Base-by-base conservation (phyloP, 2,888 invertebrate genomes). In the Agrotis ipsilon region DNA sequence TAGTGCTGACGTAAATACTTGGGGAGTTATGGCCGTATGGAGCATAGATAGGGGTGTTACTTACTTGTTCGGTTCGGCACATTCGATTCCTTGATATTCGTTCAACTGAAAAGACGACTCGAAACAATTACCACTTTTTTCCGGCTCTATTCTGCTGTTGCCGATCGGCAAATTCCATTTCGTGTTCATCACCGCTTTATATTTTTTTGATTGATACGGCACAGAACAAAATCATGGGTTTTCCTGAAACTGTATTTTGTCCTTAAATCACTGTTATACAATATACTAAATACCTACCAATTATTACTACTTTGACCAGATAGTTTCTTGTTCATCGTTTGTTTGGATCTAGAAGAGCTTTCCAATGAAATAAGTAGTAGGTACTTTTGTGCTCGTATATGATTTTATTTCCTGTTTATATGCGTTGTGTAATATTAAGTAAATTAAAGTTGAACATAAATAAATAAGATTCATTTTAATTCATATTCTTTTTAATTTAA, bases 1-100 rank as follows among this genome's bases (percentile, higher is more conserved):
- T 84, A 84, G 86, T 85, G 74, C 81, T 72, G 58, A 73, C 82
- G 68, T 80, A 78, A 84, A 80, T 84, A 83, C 71, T 73, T 73
- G 63, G 39, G 32, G 68, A 80, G 83, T 83, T 80, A 85, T 72
- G 46, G 65, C 69, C 71, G 60, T 64, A 80, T 62, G 73, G 54
- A 55, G 72, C 68, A 52, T 66, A 71, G 54, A 32, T 70, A 55
- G 66, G 32, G 32, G 55, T 32, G 55, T 19, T 19, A n/a, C 55
- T 32, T 13, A 6, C 11, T 13, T 5, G 13, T 55, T 32, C 7
- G 16, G 16, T 16, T 24, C 3, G 3, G 16, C 3, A 21, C 2
- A 46, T 62, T 27, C 3, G 9, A 32, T 65, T 46, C 13, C 27
- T 3, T 2, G 18, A 4, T 21, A 48, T 13, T 32, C 32, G 7